phyloP scores from a whole-genome alignment of 2,113 vertebrate genomes.

The Rhinogobius similis region DNA sequence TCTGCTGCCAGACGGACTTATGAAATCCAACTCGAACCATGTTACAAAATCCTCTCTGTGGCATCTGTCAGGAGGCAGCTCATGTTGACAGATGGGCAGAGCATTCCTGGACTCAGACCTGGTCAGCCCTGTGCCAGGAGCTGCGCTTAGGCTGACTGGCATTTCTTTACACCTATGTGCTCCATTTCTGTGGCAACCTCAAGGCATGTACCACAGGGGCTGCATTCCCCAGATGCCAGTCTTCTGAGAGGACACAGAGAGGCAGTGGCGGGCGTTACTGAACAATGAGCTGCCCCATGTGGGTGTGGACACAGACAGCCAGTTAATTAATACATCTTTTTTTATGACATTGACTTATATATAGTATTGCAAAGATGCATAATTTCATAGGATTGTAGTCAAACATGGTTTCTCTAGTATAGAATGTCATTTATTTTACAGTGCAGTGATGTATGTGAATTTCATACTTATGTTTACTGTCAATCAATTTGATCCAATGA shows the following conservation, averaged over 20 bases:
- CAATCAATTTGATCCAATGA: too few relatives aligned
- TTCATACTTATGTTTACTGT: background rate
- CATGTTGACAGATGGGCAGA: conserved; percentile 78
- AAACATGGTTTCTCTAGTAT: too few relatives aligned
- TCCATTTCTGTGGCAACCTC: conserved; percentile 77
- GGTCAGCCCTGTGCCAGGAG: conserved; percentile 59
- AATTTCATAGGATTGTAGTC: background rate
- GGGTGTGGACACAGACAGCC: conserved; percentile 40
- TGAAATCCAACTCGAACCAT: conserved; percentile 70
- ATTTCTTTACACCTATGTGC: conserved; percentile 81
- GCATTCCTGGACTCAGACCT: conserved; percentile 75
- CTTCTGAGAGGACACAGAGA: conserved; percentile 59
- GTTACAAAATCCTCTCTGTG: conserved; percentile 73
- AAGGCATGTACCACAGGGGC: conserved; percentile 73
- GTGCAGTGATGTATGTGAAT: background rate
- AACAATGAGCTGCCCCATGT: conserved; percentile 54
- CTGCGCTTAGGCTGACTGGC: conserved; percentile 63
- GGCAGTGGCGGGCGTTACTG: conserved; percentile 51
- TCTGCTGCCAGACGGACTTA: conserved; percentile 65
- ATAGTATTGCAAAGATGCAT: background rate
- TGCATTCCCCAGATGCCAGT: conserved; percentile 64
- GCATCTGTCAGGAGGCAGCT: conserved; percentile 73
- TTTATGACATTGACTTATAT: background rate
- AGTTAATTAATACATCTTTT: conserved; percentile 25
- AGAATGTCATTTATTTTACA: too few relatives aligned